Base-by-base conservation (phyloP, 2,113 vertebrate genomes). In the Glaucomys volans region DNA sequence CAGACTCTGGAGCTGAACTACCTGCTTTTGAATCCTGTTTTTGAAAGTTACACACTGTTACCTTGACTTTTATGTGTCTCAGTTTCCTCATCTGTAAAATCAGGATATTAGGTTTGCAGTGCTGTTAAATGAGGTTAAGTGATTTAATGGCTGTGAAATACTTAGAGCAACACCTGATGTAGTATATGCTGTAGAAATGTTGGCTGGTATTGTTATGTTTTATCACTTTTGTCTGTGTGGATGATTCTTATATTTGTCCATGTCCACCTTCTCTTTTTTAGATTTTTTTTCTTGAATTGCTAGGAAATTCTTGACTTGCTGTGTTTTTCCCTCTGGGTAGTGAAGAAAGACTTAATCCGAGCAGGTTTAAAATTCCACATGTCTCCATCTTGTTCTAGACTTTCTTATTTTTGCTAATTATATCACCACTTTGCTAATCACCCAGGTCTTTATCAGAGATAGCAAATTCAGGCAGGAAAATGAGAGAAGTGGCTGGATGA, bases 381-480 rank as follows among this genome's bases (percentile, higher is more conserved):
- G 22, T 62, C 2, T 11, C 5, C 14, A 47, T 11, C 13, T 9
- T 44, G 28, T 44, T 88, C 30, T 44, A 37, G n/a, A 88, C 44
- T 88, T 82, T 14, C 69, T 87, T 87, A 52, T 54, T 90, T 77
- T 71, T 83, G 47, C 76, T 91, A 24, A 76, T 91, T 88, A 87
- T 52, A 28, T 76, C 12, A 42, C 59, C n/a, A 13, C 40, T 59
- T 77, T 86, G 82, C 26, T 79, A 37, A 8, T 83, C 30, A 91
- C 22, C 8, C 4, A 35, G n/a, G 24, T 62, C 7, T 71, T 28
- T 30, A 28, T 54, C 52, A 79, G 52, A 26, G 83, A 37, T 10
- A 52, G 22, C 62, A 72, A 5, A 82, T 83, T 57, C 40, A 76
- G 5, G 32, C 32, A 16, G 76, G 54, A 12, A 40, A 50, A 30